phyloP scores from a whole-genome alignment of 1,140 invertebrate genomes.

The Tetramorium alpestre region DNA sequence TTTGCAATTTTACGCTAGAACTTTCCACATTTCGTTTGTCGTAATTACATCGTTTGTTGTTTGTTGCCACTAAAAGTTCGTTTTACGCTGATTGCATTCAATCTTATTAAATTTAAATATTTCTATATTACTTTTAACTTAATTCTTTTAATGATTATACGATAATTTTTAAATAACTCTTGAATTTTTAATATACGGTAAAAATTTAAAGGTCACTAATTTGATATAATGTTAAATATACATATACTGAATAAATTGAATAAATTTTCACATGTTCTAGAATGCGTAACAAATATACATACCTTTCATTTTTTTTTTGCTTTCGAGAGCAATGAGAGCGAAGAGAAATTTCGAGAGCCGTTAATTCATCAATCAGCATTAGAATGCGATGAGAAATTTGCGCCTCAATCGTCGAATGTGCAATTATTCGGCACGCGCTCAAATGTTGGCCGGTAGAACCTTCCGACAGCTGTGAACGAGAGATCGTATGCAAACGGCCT shows the following conservation, averaged over 20 bases:
- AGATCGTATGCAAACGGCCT: constrained; percentile 59
- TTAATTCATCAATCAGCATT: constrained; percentile 19
- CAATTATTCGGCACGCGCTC: constrained; percentile 66
- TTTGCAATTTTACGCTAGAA: constrained; percentile 27
- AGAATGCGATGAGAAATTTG: constrained; percentile 64
- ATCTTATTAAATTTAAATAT: neutral
- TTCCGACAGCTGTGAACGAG: constrained; percentile 63
- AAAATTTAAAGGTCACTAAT: neutral
- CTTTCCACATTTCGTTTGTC: constrained; percentile 9
- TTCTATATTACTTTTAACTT: neutral
- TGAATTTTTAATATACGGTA: neutral
- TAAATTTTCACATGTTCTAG: neutral
- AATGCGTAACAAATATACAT: neutral
- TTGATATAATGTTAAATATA: neutral
- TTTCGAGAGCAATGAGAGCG: neutral
- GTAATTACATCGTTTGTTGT: neutral
- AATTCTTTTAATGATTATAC: neutral
- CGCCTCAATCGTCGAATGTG: constrained; percentile 43
- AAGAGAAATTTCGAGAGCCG: neutral
- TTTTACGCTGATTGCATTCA: neutral
- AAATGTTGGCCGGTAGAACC: constrained; percentile 45
- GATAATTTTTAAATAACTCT: neutral
- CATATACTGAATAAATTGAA: neutral
- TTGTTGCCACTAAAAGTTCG: constrained; percentile 7
- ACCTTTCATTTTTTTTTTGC: neutral